A percentile compares a stretch with the other conserved stretches of the same genome.
Conservation (phyloP, 1,140 invertebrate species). For the Diabrotica undecimpunctata region DNA sequence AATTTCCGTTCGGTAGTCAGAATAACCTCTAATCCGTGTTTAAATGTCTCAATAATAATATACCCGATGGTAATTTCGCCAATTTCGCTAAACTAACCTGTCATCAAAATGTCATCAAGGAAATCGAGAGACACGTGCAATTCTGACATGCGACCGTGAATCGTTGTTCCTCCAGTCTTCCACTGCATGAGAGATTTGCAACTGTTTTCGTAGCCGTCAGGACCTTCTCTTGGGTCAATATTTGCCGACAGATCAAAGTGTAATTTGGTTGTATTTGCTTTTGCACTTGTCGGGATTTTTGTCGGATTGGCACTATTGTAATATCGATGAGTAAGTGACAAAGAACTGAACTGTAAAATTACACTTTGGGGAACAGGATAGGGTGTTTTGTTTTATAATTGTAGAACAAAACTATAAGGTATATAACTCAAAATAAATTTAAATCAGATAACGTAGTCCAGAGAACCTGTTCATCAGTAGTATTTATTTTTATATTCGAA, state of each 20-base stretch:
- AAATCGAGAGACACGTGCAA: slow-evolving; percentile 15
- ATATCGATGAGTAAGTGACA: neutral
- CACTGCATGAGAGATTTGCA: slow-evolving; percentile 1
- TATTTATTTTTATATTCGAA: too few relatives aligned
- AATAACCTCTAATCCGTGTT: neutral
- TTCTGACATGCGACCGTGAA: slow-evolving; percentile 7
- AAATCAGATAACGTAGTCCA: too few relatives aligned
- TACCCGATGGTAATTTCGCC: neutral
- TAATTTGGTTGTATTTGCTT: slow-evolving; percentile 19
- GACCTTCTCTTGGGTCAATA: slow-evolving; percentile 14
- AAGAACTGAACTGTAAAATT: neutral
- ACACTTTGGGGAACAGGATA: neutral
- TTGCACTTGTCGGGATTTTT: slow-evolving; percentile 13
- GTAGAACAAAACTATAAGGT: too few relatives aligned
- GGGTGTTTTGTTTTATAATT: too few relatives aligned
- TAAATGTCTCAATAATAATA: neutral
- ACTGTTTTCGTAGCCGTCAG: slow-evolving; percentile 15
- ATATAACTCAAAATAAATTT: too few relatives aligned
- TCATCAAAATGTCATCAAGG: slow-evolving; percentile 20
- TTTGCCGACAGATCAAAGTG: slow-evolving; percentile 14
- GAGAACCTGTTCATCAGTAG: too few relatives aligned
- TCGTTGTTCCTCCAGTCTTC: neutral
- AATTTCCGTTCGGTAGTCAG: neutral
- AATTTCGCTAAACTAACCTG: slow-evolving; percentile 14
- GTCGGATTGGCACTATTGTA: neutral